A percentile compares a stretch with the other conserved stretches of the same genome.
Evolutionary conservation across 2,113 vertebrate species (phyloP).

Genomic region (Triplophysa dalaica): DNA sequence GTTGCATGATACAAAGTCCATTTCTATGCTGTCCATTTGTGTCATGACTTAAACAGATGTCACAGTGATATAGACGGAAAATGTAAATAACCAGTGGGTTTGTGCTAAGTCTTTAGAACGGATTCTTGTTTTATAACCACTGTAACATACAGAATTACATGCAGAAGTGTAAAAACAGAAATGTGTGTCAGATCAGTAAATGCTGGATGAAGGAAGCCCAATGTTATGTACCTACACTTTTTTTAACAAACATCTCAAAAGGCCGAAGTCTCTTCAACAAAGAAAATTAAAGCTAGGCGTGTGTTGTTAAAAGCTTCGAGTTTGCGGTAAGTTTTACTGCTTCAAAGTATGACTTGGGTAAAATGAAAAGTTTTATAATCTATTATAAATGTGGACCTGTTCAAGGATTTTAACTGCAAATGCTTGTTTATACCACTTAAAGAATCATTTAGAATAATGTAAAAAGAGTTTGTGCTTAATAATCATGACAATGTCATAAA

Average conservation of each 20-base stretch:
- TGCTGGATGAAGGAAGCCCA: constrained; percentile 28
- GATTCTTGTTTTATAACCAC: not conserved
- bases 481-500: not conserved
- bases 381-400: not conserved
- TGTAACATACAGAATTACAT: constrained; percentile 12
- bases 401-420: not conserved
- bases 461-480: too few relatives aligned
- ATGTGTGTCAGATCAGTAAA: not conserved
- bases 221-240: not conserved
- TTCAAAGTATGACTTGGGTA: constrained; percentile 53
- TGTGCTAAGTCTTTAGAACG: constrained; percentile 10
- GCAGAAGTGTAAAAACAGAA: not conserved
- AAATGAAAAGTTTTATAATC: not conserved
- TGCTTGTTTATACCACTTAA: too few relatives aligned
- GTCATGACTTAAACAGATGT: constrained; percentile 1
- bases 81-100: not conserved
- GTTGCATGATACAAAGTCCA: not conserved
- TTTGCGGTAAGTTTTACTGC: constrained; percentile 35
- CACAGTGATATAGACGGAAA: constrained; percentile 32
- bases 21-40: not conserved
- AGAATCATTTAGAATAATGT: too few relatives aligned
- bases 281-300: constrained; percentile 26
- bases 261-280: not conserved
- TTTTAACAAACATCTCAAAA: not conserved
- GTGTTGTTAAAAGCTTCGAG: constrained; percentile 19